These are phyloP conservation scores for Masticophis lateralis DNA, from an alignment of 2,797 vertebrate genomes.

Conservation along the genomic window DNA sequence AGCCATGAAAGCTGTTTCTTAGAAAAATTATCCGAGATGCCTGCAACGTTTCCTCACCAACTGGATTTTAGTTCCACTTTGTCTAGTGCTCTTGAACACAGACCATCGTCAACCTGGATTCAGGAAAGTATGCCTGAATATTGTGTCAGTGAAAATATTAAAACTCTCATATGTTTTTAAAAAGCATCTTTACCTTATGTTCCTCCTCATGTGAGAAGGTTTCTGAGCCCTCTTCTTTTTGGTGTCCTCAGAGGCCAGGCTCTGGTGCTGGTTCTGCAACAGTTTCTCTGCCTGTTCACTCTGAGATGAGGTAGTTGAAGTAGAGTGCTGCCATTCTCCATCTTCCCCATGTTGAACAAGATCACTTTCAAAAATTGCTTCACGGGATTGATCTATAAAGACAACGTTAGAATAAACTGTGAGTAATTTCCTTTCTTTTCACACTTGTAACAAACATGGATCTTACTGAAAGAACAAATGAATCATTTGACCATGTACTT, in stretches of 20 bases:
- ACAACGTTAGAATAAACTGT: not conserved
- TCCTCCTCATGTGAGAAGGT: slow-evolving; percentile 93
- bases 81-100: not conserved
- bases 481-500: not conserved
- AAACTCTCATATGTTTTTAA: not conserved
- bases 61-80: not conserved
- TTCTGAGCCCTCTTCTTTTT: slow-evolving; percentile 92
- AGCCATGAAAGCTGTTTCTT: not conserved
- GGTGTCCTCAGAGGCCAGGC: slow-evolving; percentile 78
- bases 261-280: slow-evolving; percentile 79
- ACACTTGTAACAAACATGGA: not conserved
- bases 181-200: slow-evolving; percentile 84
- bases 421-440: not conserved
- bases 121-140: not conserved
- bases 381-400: slow-evolving; percentile 80
- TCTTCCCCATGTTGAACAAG: slow-evolving; percentile 76
- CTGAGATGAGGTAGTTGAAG: slow-evolving; percentile 88
- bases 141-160: not conserved
- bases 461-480: not conserved
- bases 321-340: slow-evolving; percentile 79
- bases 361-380: slow-evolving; percentile 77
- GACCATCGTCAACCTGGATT: not conserved
- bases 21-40: not conserved
- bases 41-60: not conserved
- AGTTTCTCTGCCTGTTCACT: slow-evolving; percentile 81